Conservation (phyloP, 2,797 vertebrate species). For the Channallabes apus region DNA sequence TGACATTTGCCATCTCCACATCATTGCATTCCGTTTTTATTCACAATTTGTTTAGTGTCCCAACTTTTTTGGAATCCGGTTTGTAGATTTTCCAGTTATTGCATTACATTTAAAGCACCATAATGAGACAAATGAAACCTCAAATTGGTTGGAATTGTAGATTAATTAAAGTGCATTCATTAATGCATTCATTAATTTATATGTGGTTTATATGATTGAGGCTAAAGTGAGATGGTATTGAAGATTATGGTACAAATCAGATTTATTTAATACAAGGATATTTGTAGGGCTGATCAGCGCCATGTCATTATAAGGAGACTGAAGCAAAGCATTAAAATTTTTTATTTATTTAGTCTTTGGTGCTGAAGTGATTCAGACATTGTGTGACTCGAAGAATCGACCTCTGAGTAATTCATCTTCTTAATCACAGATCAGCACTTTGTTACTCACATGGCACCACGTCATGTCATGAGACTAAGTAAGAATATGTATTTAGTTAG, state of each 20-base stretch:
- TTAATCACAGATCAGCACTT: neutral
- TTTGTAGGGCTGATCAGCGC: neutral
- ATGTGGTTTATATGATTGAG: neutral
- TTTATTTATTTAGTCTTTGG: neutral
- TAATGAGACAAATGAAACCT: neutral
- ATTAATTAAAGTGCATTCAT: neutral
- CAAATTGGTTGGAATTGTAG: neutral
- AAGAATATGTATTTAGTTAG: neutral
- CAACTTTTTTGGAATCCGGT: too few species aligned
- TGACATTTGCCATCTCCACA: too few species aligned
- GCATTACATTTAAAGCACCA: too few species aligned
- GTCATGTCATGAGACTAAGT: too few species aligned
- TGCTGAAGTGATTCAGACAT: neutral
- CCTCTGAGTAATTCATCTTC: constrained; percentile 2
- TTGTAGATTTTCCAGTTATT: too few species aligned
- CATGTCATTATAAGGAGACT: neutral
- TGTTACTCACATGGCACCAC: neutral
- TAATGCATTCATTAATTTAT: neutral
- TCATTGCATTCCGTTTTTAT: too few species aligned
- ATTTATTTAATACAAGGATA: neutral
- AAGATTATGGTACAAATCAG: neutral
- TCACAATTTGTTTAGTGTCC: too few species aligned
- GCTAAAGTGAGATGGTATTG: neutral
- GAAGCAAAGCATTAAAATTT: neutral
- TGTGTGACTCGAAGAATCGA: neutral